These are phyloP conservation scores for Pantelozetes paolii DNA, from an alignment of 2,888 invertebrate species.

Conservation along the genomic window DNA sequence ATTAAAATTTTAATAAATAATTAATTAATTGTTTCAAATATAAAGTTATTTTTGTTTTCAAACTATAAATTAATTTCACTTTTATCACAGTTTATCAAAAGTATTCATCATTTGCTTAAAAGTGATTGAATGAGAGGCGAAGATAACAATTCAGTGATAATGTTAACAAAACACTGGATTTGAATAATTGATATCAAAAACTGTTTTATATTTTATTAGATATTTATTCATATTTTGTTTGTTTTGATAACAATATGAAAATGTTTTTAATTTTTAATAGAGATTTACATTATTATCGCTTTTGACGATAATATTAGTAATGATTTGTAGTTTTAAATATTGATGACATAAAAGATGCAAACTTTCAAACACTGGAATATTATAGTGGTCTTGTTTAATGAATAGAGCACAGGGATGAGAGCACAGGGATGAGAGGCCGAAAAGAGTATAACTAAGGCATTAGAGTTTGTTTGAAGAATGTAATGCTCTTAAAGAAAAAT, in stretches of 20 bases:
- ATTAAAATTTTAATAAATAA: too few relatives aligned
- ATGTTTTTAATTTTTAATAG: neutral
- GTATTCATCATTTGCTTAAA: too few relatives aligned
- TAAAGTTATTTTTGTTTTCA: too few relatives aligned
- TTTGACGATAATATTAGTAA: neutral
- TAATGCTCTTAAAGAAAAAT: neutral
- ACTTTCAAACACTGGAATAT: neutral
- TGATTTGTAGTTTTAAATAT: neutral
- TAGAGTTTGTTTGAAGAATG: neutral
- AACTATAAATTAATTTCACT: neutral
- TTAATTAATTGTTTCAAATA: too few relatives aligned
- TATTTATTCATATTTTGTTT: too few relatives aligned
- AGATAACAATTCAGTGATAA: too few relatives aligned
- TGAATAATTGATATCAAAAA: too few relatives aligned
- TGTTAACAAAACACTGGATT: too few relatives aligned
- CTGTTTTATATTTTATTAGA: too few relatives aligned
- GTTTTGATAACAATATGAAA: too few relatives aligned
- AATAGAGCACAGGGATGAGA: neutral
- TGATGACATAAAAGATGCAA: conserved; percentile 13
- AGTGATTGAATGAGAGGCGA: too few relatives aligned
- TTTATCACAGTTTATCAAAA: neutral
- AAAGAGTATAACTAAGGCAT: neutral
- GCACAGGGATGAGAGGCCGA: neutral
- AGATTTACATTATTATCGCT: too few relatives aligned
- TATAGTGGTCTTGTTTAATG: neutral